A percentile compares a stretch with the other conserved stretches of the same genome.
Conservation (phyloP, 2,888 invertebrate species). For the Apotomis turbidana region DNA sequence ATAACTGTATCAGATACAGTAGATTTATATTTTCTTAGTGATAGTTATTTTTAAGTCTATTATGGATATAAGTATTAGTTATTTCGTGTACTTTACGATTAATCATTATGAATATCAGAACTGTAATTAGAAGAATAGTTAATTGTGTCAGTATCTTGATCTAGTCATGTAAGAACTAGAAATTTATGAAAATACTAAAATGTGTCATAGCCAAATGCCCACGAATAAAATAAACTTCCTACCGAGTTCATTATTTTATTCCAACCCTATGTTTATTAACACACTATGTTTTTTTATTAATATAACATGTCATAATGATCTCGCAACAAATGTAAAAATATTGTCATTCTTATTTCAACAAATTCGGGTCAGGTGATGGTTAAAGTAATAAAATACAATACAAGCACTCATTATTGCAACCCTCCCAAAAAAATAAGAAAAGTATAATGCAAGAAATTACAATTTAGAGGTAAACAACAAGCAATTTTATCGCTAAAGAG, state of each 20-base stretch:
- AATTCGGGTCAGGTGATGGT: no score
- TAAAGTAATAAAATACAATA: no score
- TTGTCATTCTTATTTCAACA: no score
- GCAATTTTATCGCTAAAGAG: no score
- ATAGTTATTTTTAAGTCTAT: constrained; percentile 28
- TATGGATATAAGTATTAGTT: constrained; percentile 15
- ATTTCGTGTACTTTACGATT: background rate
- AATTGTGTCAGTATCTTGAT: constrained; percentile 49
- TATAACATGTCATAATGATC: no score
- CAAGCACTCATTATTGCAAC: no score
- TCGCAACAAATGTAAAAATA: no score
- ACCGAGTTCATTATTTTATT: constrained; percentile 20
- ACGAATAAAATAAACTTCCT: constrained; percentile 58
- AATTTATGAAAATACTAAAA: constrained; percentile 44
- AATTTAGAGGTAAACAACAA: no score
- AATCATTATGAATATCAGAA: constrained; percentile 19
- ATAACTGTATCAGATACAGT: constrained; percentile 7
- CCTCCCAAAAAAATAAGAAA: no score
- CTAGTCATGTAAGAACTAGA: constrained; percentile 57
- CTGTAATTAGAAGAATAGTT: constrained; percentile 32
- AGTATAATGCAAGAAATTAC: no score
- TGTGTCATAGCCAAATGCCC: constrained; percentile 48
- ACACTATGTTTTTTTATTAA: no score
- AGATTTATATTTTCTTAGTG: constrained; percentile 5
- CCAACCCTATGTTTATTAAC: no score